A percentile compares a stretch with the other conserved stretches of the same genome.
phyloP scores from a whole-genome alignment of 2,797 vertebrate species.

The Pelochelys cantorii region DNA sequence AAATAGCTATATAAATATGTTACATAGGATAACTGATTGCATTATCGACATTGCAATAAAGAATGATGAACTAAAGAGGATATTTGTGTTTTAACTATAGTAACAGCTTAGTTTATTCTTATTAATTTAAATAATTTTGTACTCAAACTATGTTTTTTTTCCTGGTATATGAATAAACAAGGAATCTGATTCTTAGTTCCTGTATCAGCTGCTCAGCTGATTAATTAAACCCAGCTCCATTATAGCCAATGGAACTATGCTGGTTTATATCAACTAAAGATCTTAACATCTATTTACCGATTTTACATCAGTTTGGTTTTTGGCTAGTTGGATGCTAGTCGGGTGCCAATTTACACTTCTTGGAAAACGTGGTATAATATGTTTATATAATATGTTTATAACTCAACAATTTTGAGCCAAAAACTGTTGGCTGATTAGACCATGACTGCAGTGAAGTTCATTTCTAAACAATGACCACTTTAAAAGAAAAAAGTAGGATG shows the following conservation, averaged over 20 bases:
- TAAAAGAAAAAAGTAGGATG: background rate
- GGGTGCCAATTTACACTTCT: background rate
- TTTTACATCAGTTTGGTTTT: background rate
- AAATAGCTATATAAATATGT: background rate
- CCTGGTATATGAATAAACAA: background rate
- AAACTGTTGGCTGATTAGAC: background rate
- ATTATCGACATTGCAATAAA: background rate
- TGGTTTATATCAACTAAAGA: background rate
- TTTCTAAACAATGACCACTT: background rate
- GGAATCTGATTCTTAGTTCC: background rate
- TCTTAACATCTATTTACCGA: background rate
- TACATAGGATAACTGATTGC: fast-evolving
- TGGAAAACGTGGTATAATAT: background rate
- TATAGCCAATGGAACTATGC: background rate
- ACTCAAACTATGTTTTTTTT: background rate
- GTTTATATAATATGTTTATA: background rate
- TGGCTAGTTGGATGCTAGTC: background rate
- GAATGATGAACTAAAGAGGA: background rate
- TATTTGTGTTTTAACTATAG: background rate
- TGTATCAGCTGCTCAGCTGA: background rate
- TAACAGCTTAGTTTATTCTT: background rate
- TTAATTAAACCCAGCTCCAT: background rate
- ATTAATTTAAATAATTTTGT: background rate
- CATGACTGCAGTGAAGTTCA: background rate
- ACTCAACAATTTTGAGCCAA: background rate